These are phyloP conservation scores for Germaria angustata DNA, from an alignment of 2,888 invertebrate species.

Conservation along the genomic window DNA sequence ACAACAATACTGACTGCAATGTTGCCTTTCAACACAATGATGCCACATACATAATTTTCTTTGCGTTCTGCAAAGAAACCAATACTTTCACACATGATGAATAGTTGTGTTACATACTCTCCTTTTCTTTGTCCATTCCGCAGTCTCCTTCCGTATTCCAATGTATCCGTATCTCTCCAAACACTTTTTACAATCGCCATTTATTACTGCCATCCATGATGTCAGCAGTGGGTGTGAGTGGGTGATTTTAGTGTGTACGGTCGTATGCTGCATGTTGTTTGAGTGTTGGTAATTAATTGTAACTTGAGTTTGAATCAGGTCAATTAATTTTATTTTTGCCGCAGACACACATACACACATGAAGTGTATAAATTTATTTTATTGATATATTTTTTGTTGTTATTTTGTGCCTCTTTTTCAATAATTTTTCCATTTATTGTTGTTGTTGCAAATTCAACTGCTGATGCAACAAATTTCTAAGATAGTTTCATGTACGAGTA, in stretches of 20 bases:
- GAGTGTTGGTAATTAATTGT: slow-evolving; percentile 77
- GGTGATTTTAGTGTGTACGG: not conserved
- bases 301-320: slow-evolving; percentile 76
- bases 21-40: slow-evolving; percentile 11
- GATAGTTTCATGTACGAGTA: slow-evolving; percentile 8
- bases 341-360: slow-evolving; percentile 14
- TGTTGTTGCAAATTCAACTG: slow-evolving; percentile 26
- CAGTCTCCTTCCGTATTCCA: too few species aligned
- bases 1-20: not conserved
- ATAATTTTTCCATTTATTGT: not conserved
- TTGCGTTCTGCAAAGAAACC: slow-evolving; percentile 20
- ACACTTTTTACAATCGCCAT: slow-evolving; percentile 15
- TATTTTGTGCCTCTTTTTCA: slow-evolving; percentile 29
- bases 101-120: not conserved
- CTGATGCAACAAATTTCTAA: slow-evolving; percentile 46
- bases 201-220: slow-evolving; percentile 46
- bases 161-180: too few species aligned
- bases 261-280: slow-evolving; percentile 24
- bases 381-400: slow-evolving; percentile 15
- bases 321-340: slow-evolving; percentile 74
- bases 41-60: slow-evolving; percentile 19
- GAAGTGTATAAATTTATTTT: slow-evolving; percentile 16
- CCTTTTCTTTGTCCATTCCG: not conserved
- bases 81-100: slow-evolving; percentile 18
- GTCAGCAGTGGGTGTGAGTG: not conserved